Evolutionary conservation across 2,797 vertebrate species (phyloP).

Genomic region (Erpetoichthys calabaricus): DNA sequence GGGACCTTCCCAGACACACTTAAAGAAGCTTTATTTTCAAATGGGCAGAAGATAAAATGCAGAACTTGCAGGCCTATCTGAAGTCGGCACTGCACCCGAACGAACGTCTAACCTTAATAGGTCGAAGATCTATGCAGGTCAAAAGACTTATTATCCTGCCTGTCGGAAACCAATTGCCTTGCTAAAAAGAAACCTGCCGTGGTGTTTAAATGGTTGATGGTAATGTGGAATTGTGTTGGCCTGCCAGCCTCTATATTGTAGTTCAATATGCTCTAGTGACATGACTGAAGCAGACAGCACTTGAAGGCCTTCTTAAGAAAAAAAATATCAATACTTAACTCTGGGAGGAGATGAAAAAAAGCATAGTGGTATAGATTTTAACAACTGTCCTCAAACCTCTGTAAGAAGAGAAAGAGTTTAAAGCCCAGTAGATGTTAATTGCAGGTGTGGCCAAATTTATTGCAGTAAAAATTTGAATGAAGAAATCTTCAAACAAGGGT

Average conservation of each 20-base stretch:
- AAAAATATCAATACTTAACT: slow-evolving; percentile 6
- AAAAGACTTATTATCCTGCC: slow-evolving; percentile 95
- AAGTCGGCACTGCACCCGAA: slow-evolving; percentile 55
- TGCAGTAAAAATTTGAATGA: too few relatives aligned
- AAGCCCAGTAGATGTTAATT: too few relatives aligned
- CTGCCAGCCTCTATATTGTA: slow-evolving; percentile 26
- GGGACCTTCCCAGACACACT: slow-evolving; percentile 80
- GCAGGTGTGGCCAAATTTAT: too few relatives aligned
- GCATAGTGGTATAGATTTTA: too few relatives aligned
- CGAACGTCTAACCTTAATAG: slow-evolving; percentile 68
- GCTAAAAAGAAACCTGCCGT: slow-evolving; percentile 57
- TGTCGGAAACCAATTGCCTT: slow-evolving; percentile 88
- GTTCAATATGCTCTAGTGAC: slow-evolving; percentile 24
- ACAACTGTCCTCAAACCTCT: too few relatives aligned
- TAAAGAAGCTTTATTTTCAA: slow-evolving; percentile 95
- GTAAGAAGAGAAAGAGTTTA: too few relatives aligned
- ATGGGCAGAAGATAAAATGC: slow-evolving; percentile 66
- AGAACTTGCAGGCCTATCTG: slow-evolving; percentile 62
- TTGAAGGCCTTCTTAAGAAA: slow-evolving; percentile 16
- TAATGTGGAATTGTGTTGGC: slow-evolving; percentile 37
- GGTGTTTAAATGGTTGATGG: slow-evolving; percentile 63
- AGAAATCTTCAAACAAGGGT: too few relatives aligned
- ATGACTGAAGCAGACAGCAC: slow-evolving; percentile 38
- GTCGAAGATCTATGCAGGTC: slow-evolving; percentile 73
- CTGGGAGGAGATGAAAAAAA: neutral